Conservation (phyloP, 2,888 invertebrate genomes). For the Priocnemis perturbator region DNA sequence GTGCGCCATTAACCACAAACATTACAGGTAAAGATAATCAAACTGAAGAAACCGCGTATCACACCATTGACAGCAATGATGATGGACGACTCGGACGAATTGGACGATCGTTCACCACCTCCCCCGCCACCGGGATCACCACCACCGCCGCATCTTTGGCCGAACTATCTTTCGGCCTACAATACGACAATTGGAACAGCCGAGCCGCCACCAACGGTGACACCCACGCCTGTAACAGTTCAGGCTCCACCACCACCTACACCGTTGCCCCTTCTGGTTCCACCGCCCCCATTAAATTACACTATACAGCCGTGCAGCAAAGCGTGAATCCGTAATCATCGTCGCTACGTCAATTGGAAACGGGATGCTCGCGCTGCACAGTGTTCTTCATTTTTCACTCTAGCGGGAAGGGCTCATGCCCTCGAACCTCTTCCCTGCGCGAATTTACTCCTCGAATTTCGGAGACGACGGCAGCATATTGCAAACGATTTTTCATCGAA, state of each 20-base stretch:
- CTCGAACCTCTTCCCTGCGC: too few species aligned
- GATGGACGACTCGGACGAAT: constrained; percentile 76
- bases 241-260: constrained; percentile 71
- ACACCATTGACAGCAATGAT: constrained; percentile 68
- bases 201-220: constrained; percentile 32
- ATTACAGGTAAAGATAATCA: constrained; percentile 75
- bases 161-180: constrained; percentile 70
- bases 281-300: constrained; percentile 72
- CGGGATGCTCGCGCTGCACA: background rate
- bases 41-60: constrained; percentile 71
- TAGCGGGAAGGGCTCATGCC: background rate
- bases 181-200: constrained; percentile 47
- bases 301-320: constrained; percentile 73
- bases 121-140: constrained; percentile 80
- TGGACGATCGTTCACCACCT: constrained; percentile 78
- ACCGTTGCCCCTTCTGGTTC: constrained; percentile 70
- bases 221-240: constrained; percentile 42
- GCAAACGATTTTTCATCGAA: too few species aligned
- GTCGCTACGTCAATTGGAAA: background rate
- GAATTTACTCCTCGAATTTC: too few species aligned
- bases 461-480: too few species aligned
- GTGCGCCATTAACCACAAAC: too few species aligned
- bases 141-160: constrained; percentile 77
- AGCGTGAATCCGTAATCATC: constrained; percentile 52
- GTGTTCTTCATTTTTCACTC: background rate